phyloP scores from a whole-genome alignment of 2,113 vertebrate genomes.

The Elephantulus edwardii region DNA sequence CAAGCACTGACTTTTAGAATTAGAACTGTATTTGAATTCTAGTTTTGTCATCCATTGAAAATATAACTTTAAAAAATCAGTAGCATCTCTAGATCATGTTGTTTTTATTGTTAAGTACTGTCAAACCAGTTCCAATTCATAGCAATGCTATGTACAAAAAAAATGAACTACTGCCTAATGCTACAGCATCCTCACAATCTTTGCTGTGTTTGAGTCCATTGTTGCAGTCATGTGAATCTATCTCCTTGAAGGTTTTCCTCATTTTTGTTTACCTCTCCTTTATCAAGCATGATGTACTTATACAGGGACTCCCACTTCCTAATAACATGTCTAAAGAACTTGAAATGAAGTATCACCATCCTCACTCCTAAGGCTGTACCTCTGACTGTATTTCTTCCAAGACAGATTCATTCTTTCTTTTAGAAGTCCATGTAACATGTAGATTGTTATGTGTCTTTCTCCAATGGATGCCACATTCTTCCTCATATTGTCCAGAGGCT shows the following conservation, averaged over 20 bases:
- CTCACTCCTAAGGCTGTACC: neutral
- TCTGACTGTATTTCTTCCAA: neutral
- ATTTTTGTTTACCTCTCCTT: neutral
- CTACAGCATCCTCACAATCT: neutral
- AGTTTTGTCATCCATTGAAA: neutral
- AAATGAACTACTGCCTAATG: neutral
- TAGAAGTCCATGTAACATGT: neutral
- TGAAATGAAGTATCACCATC: neutral
- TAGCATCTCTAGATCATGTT: neutral
- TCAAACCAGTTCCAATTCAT: too few species aligned
- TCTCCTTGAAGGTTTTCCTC: neutral
- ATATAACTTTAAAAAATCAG: neutral
- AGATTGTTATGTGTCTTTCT: too few species aligned
- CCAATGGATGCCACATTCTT: too few species aligned
- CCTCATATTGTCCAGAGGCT: too few species aligned
- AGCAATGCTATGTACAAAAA: too few species aligned
- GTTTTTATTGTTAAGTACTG: neutral
- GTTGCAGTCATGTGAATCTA: neutral
- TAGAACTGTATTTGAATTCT: neutral
- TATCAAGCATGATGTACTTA: neutral
- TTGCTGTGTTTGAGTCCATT: neutral
- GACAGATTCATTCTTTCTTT: neutral
- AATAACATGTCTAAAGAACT: neutral
- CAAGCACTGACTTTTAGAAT: neutral
- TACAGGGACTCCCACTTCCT: neutral